Conservation (phyloP, 2,888 invertebrate species). For the Hedya salicella region DNA sequence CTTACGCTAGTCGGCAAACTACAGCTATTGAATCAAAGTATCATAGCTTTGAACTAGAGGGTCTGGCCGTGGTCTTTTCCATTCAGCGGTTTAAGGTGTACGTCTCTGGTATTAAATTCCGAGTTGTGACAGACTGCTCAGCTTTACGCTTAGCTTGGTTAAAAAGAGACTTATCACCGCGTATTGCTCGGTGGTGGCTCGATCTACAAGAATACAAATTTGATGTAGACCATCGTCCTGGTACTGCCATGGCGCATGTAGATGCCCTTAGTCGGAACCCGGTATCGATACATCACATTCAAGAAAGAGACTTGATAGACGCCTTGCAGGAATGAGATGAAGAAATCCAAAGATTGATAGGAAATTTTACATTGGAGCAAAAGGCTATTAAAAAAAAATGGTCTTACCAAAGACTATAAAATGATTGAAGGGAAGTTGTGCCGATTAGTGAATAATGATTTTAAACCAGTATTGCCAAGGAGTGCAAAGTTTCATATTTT, state of each 20-base stretch:
- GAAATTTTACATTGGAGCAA: conserved; percentile 22
- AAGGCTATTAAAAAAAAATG: conserved; percentile 18
- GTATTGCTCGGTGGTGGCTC: too few relatives aligned
- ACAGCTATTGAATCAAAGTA: too few relatives aligned
- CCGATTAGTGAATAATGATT: not conserved
- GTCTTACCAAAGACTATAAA: not conserved
- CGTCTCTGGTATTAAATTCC: too few relatives aligned
- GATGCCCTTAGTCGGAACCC: conserved; percentile 35
- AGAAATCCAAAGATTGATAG: conserved; percentile 21
- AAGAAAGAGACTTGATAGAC: conserved; percentile 32
- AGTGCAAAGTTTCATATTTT: conserved; percentile 7
- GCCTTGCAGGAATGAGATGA: conserved; percentile 32
- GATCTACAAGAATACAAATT: conserved; percentile 14
- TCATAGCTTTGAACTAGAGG: too few relatives aligned
- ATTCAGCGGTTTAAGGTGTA: too few relatives aligned
- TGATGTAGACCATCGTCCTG: conserved; percentile 35
- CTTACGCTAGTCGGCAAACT: too few relatives aligned
- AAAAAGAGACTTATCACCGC: too few relatives aligned
- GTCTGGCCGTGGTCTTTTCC: too few relatives aligned
- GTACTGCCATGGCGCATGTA: conserved; percentile 29
- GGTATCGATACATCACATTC: conserved; percentile 8
- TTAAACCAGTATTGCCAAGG: conserved; percentile 3
- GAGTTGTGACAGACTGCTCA: too few relatives aligned
- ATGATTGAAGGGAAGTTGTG: not conserved
- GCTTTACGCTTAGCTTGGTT: too few relatives aligned